phyloP scores from a whole-genome alignment of 2,888 invertebrate species.

The Bellardia pandia region DNA sequence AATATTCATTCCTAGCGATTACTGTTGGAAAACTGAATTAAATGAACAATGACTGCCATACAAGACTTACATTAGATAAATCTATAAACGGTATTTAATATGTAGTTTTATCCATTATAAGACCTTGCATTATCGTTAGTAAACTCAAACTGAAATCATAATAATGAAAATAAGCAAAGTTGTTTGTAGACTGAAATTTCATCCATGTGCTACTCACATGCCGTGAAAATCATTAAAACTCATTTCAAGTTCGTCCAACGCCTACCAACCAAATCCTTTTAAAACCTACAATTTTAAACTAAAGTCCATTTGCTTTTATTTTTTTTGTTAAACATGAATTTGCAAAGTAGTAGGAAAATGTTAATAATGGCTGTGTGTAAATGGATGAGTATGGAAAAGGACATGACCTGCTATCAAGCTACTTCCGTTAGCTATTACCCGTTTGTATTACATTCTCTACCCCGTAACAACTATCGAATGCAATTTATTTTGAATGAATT shows the following conservation, averaged over 20 bases:
- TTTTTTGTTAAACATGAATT: not conserved
- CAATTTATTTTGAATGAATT: slow-evolving; percentile 56
- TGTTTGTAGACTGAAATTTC: no score
- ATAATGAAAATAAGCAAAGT: no score
- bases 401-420: slow-evolving; percentile 57
- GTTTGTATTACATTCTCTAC: slow-evolving; percentile 45
- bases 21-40: no score
- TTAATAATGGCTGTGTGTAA: slow-evolving; percentile 3
- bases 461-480: slow-evolving; percentile 53
- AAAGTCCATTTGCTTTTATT: not conserved
- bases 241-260: not conserved
- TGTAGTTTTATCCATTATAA: no score
- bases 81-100: no score
- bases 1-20: no score
- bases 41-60: no score
- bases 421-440: slow-evolving; percentile 56
- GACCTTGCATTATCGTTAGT: no score
- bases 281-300: not conserved
- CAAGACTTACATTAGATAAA: no score
- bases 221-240: not conserved
- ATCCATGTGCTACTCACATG: no score
- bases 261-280: no score
- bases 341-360: slow-evolving; percentile 2
- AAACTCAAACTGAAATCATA: no score
- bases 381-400: slow-evolving; percentile 29